phyloP scores from a whole-genome alignment of 2,113 vertebrate genomes.

The Crocuta crocuta region DNA sequence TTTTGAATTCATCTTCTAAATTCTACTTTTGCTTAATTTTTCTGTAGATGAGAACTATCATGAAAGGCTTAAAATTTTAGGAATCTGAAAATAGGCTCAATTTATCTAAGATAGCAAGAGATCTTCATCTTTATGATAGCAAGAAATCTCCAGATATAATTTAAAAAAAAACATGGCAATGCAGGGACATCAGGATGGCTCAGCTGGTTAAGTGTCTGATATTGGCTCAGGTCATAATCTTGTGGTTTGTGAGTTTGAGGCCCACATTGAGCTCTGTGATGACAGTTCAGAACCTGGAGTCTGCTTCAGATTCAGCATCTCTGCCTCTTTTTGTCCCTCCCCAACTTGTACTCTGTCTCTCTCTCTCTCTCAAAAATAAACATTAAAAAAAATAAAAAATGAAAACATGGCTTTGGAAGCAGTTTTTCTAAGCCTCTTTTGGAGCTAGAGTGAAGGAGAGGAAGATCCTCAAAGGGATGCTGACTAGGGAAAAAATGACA shows the following conservation, averaged over 20 bases:
- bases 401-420: background rate
- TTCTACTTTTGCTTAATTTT: background rate
- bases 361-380: no score
- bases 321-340: no score
- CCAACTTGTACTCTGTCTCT: no score
- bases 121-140: background rate
- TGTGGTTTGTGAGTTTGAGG: no score
- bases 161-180: background rate
- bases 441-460: background rate
- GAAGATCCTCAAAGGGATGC: background rate
- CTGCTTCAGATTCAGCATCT: no score
- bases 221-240: no score
- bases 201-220: no score
- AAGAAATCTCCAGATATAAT: background rate
- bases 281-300: no score
- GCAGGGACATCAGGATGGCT: no score
- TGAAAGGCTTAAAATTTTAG: background rate
- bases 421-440: background rate
- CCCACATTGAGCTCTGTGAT: no score
- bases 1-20: slow-evolving; percentile 22
- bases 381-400: no score
- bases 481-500: background rate
- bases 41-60: background rate
- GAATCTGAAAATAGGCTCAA: background rate
- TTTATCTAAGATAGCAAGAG: background rate